Conservation (phyloP, 2,888 invertebrate species). For the Dysmachus trigonus region DNA sequence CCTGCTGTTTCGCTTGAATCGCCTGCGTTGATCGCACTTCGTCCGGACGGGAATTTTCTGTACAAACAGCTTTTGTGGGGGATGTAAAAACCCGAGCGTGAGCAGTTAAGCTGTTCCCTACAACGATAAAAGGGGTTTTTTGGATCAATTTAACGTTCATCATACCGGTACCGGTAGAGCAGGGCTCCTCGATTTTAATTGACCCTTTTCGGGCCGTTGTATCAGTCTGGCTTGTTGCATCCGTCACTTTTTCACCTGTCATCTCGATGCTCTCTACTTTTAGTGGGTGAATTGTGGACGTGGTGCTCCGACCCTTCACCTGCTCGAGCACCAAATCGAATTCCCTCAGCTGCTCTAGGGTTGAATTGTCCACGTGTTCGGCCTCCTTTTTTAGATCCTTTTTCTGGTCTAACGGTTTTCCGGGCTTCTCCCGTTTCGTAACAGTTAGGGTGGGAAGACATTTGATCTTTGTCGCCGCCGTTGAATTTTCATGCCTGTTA, state of each 20-base stretch:
- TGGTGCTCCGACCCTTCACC: conserved; percentile 79
- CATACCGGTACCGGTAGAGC: neutral
- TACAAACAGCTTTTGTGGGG: neutral
- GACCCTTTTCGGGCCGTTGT: neutral
- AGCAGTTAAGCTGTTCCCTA: neutral
- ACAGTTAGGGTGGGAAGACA: conserved; percentile 52
- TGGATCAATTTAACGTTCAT: neutral
- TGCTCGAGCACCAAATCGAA: conserved; percentile 84
- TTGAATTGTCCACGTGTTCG: conserved; percentile 75
- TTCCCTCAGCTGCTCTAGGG: conserved; percentile 79
- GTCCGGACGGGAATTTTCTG: neutral
- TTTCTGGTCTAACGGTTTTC: neutral
- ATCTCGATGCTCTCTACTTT: neutral
- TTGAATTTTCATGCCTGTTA: neutral
- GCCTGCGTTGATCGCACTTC: neutral
- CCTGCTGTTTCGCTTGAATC: neutral
- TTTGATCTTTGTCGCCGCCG: neutral
- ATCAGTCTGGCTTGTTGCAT: neutral
- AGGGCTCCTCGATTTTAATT: neutral
- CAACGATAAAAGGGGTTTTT: conserved; percentile 18
- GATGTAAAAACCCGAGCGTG: neutral
- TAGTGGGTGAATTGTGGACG: conserved; percentile 52
- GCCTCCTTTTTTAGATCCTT: neutral
- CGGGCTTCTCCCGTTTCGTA: conserved; percentile 59
- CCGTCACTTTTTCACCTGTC: neutral